These are phyloP conservation scores for Heterotis niloticus DNA, from an alignment of 2,113 vertebrate species.

Conservation along the genomic window DNA sequence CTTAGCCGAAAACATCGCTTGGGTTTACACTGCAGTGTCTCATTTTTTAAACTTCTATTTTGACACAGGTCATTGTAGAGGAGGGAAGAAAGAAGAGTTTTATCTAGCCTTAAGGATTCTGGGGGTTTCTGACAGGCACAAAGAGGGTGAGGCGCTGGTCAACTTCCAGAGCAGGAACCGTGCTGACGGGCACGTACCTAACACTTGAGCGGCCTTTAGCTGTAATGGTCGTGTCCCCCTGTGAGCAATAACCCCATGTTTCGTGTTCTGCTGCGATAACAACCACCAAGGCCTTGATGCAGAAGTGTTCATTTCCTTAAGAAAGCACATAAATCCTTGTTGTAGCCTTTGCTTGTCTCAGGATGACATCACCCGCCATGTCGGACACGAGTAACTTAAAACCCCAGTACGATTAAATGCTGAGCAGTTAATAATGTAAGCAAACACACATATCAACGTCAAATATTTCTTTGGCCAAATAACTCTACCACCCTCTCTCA, in stretches of 20 bases:
- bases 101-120: neutral
- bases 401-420: neutral
- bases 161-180: no score
- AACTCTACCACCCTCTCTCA: neutral
- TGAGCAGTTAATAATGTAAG: neutral
- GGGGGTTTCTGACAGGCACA: neutral
- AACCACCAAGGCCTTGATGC: neutral
- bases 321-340: neutral
- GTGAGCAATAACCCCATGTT: neutral
- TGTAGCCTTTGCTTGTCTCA: neutral
- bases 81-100: neutral
- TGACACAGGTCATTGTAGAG: constrained; percentile 8
- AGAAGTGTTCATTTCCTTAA: neutral
- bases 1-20: constrained; percentile 18
- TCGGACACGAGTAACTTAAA: neutral
- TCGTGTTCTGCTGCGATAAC: neutral
- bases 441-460: neutral
- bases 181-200: neutral
- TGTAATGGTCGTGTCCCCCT: neutral
- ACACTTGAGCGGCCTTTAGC: neutral
- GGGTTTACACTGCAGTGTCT: constrained; percentile 1
- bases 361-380: neutral
- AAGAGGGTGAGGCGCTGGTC: neutral
- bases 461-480: neutral
- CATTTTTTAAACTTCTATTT: neutral